Evolutionary conservation across 2,113 vertebrate species (phyloP).

Genomic region (Lanius collurio): DNA sequence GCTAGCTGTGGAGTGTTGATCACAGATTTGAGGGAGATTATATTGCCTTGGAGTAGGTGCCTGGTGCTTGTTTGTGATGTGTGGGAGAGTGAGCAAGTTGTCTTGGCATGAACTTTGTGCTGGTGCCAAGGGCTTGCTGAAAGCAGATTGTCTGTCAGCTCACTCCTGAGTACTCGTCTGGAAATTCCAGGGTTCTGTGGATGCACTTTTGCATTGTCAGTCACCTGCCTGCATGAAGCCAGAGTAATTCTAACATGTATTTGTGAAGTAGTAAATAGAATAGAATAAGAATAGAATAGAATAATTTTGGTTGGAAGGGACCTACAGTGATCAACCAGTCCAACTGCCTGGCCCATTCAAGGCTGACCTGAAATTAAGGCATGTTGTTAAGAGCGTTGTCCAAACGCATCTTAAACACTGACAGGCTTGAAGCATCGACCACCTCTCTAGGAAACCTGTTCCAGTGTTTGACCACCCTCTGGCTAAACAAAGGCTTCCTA

Average conservation of each 20-base stretch:
- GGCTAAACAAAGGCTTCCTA: not conserved
- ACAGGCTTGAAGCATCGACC: not conserved
- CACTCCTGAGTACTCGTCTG: not conserved
- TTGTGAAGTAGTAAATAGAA: not conserved
- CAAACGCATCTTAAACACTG: not conserved
- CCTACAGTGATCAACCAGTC: not conserved
- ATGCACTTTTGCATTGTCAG: not conserved
- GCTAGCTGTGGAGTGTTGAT: slow-evolving; percentile 2
- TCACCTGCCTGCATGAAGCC: not conserved
- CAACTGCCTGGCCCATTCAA: not conserved
- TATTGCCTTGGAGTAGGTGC: slow-evolving; percentile 10
- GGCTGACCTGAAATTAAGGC: not conserved
- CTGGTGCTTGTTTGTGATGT: slow-evolving; percentile 28
- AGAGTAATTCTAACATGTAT: not conserved
- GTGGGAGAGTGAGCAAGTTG: not conserved
- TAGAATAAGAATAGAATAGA: not conserved
- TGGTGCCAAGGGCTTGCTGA: slow-evolving; percentile 35
- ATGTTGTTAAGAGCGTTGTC: not conserved
- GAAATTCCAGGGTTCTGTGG: not conserved
- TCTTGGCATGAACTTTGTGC: slow-evolving; percentile 37
- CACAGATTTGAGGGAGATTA: slow-evolving; percentile 38
- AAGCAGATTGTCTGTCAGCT: slow-evolving; percentile 39
- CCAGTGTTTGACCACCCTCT: not conserved
- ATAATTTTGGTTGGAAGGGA: not conserved
- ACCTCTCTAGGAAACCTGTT: not conserved